Conservation (phyloP, 2,888 invertebrate genomes). For the Phanerotoma sp. region DNA sequence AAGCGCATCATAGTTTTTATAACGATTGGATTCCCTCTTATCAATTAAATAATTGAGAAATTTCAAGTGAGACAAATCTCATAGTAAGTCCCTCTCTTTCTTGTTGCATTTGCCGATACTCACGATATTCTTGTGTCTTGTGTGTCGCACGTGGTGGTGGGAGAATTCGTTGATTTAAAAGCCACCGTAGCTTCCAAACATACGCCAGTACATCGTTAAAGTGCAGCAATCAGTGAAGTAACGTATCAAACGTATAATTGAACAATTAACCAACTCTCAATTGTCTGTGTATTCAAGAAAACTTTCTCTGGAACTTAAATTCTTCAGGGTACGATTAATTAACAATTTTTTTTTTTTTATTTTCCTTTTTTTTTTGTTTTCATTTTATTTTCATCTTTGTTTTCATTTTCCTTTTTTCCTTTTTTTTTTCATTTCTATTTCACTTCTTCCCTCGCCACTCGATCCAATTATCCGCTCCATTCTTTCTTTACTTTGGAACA, state of each 20-base stretch:
- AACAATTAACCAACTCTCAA: not conserved
- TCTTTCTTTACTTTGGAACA: not conserved
- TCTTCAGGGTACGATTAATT: not conserved
- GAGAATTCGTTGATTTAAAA: slow-evolving; percentile 39
- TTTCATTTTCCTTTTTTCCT: not conserved
- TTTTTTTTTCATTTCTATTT: not conserved
- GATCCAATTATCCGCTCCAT: slow-evolving; percentile 7
- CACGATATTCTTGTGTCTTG: not conserved
- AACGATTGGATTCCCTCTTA: too few relatives aligned
- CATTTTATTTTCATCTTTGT: not conserved
- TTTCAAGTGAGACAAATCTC: too few relatives aligned
- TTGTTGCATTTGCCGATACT: not conserved
- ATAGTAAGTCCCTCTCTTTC: too few relatives aligned
- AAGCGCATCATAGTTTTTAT: too few relatives aligned
- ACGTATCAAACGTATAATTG: not conserved
- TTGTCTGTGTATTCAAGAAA: not conserved
- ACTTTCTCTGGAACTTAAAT: not conserved
- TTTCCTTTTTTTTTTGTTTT: not conserved
- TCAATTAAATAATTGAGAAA: too few relatives aligned
- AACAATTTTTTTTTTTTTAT: slow-evolving; percentile 1
- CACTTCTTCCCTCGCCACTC: not conserved
- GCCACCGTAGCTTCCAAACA: slow-evolving; percentile 29
- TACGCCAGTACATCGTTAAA: slow-evolving; percentile 33
- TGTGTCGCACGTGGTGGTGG: slow-evolving; percentile 20
- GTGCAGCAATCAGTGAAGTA: slow-evolving; percentile 21